Conservation (phyloP, 92 coral and sea anemone species). For the Virgularia gustaviana region DNA sequence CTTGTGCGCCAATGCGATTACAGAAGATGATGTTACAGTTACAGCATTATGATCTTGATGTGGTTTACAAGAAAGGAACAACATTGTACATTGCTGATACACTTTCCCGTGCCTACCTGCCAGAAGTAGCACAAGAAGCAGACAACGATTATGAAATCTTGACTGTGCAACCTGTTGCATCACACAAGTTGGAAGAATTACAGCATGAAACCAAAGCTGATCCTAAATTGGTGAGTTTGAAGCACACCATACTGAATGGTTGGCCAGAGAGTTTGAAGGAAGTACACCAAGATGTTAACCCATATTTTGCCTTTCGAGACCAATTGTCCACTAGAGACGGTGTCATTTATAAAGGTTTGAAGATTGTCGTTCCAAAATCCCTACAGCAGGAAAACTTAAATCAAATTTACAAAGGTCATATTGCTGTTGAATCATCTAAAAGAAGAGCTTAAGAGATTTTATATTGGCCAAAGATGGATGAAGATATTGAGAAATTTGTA, state of each 20-base stretch:
- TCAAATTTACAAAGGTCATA: slow-evolving; percentile 29
- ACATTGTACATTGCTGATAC: slow-evolving; percentile 47
- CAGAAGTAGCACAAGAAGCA: not conserved
- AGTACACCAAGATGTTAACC: slow-evolving; percentile 26
- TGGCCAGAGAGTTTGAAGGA: slow-evolving; percentile 47
- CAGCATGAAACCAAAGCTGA: slow-evolving; percentile 54
- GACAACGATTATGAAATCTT: slow-evolving; percentile 18
- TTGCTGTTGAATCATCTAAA: slow-evolving; percentile 49
- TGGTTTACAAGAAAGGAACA: slow-evolving; percentile 41
- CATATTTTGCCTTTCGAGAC: slow-evolving; percentile 47
- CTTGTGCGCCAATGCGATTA: slow-evolving; percentile 44
- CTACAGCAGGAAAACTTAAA: slow-evolving; percentile 7
- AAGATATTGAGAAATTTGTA: slow-evolving; percentile 18
- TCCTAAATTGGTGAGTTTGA: slow-evolving; percentile 36
- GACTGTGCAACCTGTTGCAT: slow-evolving; percentile 42
- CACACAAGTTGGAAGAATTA: slow-evolving; percentile 38
- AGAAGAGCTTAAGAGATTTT: slow-evolving; percentile 34
- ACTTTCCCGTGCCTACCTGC: slow-evolving; percentile 36
- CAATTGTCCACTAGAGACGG: slow-evolving; percentile 53
- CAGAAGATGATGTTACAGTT: slow-evolving; percentile 47
- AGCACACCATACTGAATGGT: slow-evolving; percentile 48
- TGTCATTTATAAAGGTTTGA: slow-evolving; percentile 54
- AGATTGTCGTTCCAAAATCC: slow-evolving; percentile 50
- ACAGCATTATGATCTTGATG: slow-evolving; percentile 38
- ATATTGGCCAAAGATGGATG: slow-evolving; percentile 45